Evolutionary conservation across 2,113 vertebrate genomes (phyloP), one percentile per base, ranked within the genome.

Genomic region (Arothron firmamentum): DNA sequence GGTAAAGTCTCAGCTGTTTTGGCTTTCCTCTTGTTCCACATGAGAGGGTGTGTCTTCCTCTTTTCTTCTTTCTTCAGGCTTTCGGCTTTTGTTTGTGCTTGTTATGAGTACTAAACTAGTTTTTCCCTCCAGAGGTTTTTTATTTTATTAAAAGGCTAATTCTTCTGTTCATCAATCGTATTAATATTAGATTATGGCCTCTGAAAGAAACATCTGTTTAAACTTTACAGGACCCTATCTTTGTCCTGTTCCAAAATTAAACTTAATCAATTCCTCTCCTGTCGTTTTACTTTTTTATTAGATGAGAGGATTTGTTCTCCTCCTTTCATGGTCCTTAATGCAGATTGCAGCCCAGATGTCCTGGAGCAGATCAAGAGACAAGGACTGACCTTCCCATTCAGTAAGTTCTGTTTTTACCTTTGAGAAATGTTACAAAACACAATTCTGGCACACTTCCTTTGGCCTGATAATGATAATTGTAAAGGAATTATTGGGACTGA

Each of bases 261-360:
- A 20, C 34, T 43, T n/a, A 28, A 6, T 55, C 48, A 34, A 48
- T 20, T 43, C 16, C 23, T 12, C 31, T 28, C 17, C 21, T 47
- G 4, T 57, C 50, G 54, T 18, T 65, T 38, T 75, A 0, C 31
- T 53, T 75, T 31, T 77, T 60, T 70, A 69, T 43, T 64, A 99
- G 97, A 99, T 61, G 92, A 94, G 67, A 92, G 95, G 78, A 94
- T 99, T 80, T 94, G 95, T 87, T 98, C 96, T n/a, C 97, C 97
- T 4, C 96, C 97, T 21, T 99, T 99, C 89, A 96, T 99, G 97
- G 95, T 98, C 77, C 88, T 99, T 79, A 96, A 94, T 67, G 92
- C 88, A 19, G 92, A 93, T 69, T 94, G 93, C 59, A 94, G 92
- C 59, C 92, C 93, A 47, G 94, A 99, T 64, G 94, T 94, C 18